These are phyloP conservation scores for Papilio polytes DNA, from an alignment of 1,140 invertebrate genomes.

Conservation along the genomic window DNA sequence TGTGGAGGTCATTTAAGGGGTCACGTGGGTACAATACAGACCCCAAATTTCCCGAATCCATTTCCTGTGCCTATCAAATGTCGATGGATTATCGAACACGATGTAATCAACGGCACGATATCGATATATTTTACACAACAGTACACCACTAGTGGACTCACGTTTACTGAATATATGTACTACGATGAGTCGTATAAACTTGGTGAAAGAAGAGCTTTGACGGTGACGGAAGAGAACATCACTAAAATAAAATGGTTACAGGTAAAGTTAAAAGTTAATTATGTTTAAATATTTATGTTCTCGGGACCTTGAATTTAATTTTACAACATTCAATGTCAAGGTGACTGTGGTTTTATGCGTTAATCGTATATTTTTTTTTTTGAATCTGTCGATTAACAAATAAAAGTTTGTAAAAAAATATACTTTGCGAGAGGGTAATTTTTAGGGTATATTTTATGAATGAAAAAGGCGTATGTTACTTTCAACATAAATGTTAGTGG, in stretches of 20 bases:
- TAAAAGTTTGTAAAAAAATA: too few species aligned
- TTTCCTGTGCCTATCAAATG: conserved; percentile 93
- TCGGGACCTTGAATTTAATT: neutral
- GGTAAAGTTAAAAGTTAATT: conserved; percentile 68
- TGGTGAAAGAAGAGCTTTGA: conserved; percentile 84
- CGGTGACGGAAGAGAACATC: conserved; percentile 89
- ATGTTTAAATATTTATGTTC: neutral
- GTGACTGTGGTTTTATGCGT: neutral
- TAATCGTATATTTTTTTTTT: too few species aligned
- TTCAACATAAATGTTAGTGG: too few species aligned
- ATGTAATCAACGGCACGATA: conserved; percentile 87
- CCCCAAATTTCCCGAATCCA: conserved; percentile 91
- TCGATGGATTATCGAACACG: conserved; percentile 93
- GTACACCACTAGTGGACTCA: conserved; percentile 91
- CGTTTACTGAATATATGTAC: conserved; percentile 92
- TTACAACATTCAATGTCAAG: neutral
- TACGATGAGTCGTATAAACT: conserved; percentile 89
- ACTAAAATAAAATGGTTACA: conserved; percentile 88
- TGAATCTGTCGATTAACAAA: too few species aligned
- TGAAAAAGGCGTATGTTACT: too few species aligned
- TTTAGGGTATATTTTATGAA: too few species aligned
- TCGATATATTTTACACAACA: conserved; percentile 95
- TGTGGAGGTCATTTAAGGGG: conserved; percentile 87
- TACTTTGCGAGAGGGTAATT: too few species aligned
- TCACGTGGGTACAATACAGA: conserved; percentile 88